These are phyloP conservation scores for Trachymyrmex septentrionalis DNA, from an alignment of 1,140 invertebrate genomes.

Conservation along the genomic window DNA sequence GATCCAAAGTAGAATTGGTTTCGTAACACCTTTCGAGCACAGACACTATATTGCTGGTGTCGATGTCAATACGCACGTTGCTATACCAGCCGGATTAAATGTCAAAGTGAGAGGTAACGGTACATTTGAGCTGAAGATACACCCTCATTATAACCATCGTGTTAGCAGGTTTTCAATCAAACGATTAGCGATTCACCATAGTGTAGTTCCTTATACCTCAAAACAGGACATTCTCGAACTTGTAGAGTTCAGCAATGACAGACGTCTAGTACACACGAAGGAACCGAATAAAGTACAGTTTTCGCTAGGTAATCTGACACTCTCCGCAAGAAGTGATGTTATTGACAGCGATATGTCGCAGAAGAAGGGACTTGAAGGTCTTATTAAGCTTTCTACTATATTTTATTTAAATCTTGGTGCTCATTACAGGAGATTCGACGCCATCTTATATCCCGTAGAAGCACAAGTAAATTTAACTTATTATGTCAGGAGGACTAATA, in stretches of 20 bases:
- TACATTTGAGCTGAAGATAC: slow-evolving; percentile 78
- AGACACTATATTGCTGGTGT: slow-evolving; percentile 88
- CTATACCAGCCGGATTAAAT: slow-evolving; percentile 82
- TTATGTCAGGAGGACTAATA: neutral
- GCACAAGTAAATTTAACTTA: neutral
- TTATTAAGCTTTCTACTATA: neutral
- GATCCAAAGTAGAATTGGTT: slow-evolving; percentile 88
- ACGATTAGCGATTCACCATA: slow-evolving; percentile 86
- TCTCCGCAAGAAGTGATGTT: neutral
- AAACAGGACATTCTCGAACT: slow-evolving; percentile 86
- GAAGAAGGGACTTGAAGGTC: neutral
- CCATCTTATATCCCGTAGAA: neutral
- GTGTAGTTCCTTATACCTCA: slow-evolving; percentile 88
- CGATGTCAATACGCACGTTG: slow-evolving; percentile 87
- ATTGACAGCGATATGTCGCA: neutral
- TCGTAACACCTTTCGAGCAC: slow-evolving; percentile 89
- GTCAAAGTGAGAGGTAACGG: too few relatives aligned
- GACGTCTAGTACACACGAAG: slow-evolving; percentile 47
- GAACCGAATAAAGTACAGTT: neutral
- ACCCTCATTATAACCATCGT: too few relatives aligned
- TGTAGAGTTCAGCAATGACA: slow-evolving; percentile 83
- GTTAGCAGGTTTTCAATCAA: too few relatives aligned
- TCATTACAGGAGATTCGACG: neutral
- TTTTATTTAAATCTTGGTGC: neutral
- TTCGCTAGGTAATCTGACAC: neutral